Conservation (phyloP, 2,888 invertebrate species). For the Acleris literana region DNA sequence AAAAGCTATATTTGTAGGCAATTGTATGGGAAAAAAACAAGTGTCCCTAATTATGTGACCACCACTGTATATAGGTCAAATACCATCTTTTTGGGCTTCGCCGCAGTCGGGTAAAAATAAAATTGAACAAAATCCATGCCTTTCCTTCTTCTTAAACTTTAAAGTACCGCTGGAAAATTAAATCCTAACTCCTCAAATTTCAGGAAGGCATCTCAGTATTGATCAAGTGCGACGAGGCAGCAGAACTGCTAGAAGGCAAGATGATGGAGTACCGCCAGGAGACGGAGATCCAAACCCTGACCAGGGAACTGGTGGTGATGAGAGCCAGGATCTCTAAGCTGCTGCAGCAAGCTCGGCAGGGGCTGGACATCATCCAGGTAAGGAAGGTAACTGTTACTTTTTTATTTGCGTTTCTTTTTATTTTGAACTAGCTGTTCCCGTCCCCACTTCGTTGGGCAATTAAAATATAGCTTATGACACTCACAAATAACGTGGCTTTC, state of each 20-base stretch:
- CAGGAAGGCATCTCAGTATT: constrained; percentile 89
- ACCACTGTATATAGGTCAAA: too few relatives aligned
- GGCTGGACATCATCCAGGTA: constrained; percentile 82
- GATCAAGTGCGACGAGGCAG: constrained; percentile 87
- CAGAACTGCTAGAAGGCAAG: constrained; percentile 85
- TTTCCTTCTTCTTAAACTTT: not conserved
- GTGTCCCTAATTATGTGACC: too few relatives aligned
- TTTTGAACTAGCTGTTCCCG: too few relatives aligned
- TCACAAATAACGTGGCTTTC: too few relatives aligned
- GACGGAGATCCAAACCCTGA: constrained; percentile 84
- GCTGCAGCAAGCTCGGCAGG: constrained; percentile 87
- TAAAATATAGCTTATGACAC: too few relatives aligned
- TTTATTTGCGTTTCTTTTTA: constrained; percentile 26
- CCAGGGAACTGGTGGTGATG: constrained; percentile 83
- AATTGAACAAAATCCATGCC: not conserved
- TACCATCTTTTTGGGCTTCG: too few relatives aligned
- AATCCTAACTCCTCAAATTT: constrained; percentile 44
- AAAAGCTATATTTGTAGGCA: too few relatives aligned
- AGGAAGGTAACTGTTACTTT: constrained; percentile 65
- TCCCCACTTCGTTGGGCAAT: too few relatives aligned
- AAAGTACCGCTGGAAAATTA: not conserved
- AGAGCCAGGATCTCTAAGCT: constrained; percentile 86
- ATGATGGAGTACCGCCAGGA: constrained; percentile 86
- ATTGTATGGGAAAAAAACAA: too few relatives aligned
- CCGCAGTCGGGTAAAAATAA: too few relatives aligned